A percentile compares a stretch with the other conserved stretches of the same genome.
phyloP scores from a whole-genome alignment of 2,888 invertebrate species.

The Drosophila kambysellisi region DNA sequence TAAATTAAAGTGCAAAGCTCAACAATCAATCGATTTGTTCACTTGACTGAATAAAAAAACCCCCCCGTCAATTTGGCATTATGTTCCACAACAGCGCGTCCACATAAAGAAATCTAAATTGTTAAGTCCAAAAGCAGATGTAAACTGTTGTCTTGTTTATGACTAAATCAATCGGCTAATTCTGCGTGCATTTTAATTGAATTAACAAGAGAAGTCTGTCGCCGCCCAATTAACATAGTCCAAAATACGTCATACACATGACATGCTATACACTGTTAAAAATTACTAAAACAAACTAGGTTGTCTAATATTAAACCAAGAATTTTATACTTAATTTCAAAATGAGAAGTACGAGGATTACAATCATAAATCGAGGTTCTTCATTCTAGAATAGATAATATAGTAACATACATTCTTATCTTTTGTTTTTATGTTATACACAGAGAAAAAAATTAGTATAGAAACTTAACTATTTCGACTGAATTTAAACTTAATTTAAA shows the following conservation, averaged over 20 bases:
- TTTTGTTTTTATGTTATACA: neutral
- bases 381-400: neutral
- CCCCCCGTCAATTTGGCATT: slow-evolving; percentile 19
- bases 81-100: slow-evolving; percentile 60
- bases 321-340: neutral
- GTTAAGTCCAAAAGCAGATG: slow-evolving; percentile 8
- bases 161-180: slow-evolving; percentile 28
- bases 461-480: neutral
- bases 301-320: neutral
- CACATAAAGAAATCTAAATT: slow-evolving; percentile 34
- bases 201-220: slow-evolving; percentile 16
- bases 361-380: neutral
- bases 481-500: neutral
- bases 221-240: slow-evolving; percentile 8
- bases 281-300: neutral
- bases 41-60: neutral
- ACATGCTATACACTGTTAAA: slow-evolving; percentile 5
- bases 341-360: neutral
- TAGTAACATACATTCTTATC: neutral
- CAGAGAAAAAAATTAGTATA: neutral
- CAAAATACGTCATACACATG: neutral
- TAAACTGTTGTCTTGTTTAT: slow-evolving; percentile 9
- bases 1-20: slow-evolving; percentile 12
- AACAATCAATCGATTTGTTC: slow-evolving; percentile 2
- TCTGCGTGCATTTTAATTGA: slow-evolving; percentile 29